Conservation (phyloP, 2,888 invertebrate species). For the Notodonta ziczac region DNA sequence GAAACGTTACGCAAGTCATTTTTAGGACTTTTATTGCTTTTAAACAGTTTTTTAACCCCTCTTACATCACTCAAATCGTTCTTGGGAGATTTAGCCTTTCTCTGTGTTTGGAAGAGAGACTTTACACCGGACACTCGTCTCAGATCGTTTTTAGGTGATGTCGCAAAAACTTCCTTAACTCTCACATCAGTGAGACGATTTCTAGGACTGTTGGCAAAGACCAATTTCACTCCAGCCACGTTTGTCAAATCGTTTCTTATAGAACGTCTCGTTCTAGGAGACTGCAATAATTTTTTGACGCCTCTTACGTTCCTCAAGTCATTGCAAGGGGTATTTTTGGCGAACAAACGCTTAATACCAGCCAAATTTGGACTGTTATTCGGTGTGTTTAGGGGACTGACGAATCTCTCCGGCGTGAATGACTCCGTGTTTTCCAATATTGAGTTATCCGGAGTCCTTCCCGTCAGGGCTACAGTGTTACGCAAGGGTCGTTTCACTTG, state of each 20-base stretch:
- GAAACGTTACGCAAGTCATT: constrained; percentile 67
- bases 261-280: constrained; percentile 57
- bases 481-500: constrained; percentile 40
- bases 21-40: constrained; percentile 43
- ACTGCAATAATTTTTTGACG: constrained; percentile 49
- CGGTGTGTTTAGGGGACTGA: constrained; percentile 65
- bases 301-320: constrained; percentile 57
- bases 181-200: constrained; percentile 56
- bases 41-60: constrained; percentile 65
- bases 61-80: constrained; percentile 66
- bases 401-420: constrained; percentile 63
- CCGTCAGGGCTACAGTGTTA: constrained; percentile 46
- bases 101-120: constrained; percentile 39
- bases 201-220: constrained; percentile 61
- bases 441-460: constrained; percentile 45
- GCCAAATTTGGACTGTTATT: constrained; percentile 51
- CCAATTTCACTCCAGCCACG: constrained; percentile 66
- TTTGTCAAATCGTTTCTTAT: constrained; percentile 66
- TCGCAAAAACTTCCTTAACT: constrained; percentile 62
- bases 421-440: constrained; percentile 45
- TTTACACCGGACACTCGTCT: constrained; percentile 57
- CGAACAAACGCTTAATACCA: constrained; percentile 59
- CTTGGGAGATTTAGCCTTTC: constrained; percentile 49
- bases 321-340: constrained; percentile 53
- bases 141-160: constrained; percentile 46